Evolutionary conservation across 2,113 vertebrate species (phyloP).

Genomic region (Brienomyrus brachyistius): DNA sequence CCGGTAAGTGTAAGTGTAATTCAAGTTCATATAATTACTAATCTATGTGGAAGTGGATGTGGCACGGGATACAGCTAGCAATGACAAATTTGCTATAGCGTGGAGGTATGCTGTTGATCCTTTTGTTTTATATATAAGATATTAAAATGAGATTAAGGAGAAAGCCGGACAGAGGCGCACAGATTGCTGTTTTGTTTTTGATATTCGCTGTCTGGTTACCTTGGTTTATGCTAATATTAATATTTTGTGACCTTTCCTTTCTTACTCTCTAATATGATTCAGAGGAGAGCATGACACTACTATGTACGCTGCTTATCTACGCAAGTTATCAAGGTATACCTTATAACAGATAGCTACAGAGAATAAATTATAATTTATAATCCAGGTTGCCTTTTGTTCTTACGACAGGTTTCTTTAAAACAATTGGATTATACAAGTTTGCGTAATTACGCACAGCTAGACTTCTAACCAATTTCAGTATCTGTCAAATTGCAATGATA

Average conservation of each 20-base stretch:
- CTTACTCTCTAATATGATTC: not conserved
- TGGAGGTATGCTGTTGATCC: not conserved
- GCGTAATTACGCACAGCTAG: not conserved
- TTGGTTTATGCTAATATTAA: not conserved
- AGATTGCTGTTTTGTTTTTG: not conserved
- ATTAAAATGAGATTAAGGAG: not conserved
- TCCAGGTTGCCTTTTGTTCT: not conserved
- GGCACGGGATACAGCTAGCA: not conserved
- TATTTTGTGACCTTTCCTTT: not conserved
- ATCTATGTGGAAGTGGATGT: not conserved
- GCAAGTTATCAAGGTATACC: not conserved
- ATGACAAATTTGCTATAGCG: not conserved
- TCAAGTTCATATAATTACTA: not conserved
- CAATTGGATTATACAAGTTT: not conserved
- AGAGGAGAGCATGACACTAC: not conserved
- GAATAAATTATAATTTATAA: not conserved
- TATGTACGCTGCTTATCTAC: not conserved
- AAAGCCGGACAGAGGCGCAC: not conserved
- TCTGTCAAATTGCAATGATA: not conserved
- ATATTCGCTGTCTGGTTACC: not conserved
- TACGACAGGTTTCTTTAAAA: not conserved
- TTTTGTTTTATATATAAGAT: not conserved
- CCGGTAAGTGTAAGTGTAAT: not conserved
- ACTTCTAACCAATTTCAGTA: not conserved
- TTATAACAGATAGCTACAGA: too few species aligned